Base-by-base conservation (phyloP, 2,113 vertebrate genomes). In the Actenoides hombroni region DNA sequence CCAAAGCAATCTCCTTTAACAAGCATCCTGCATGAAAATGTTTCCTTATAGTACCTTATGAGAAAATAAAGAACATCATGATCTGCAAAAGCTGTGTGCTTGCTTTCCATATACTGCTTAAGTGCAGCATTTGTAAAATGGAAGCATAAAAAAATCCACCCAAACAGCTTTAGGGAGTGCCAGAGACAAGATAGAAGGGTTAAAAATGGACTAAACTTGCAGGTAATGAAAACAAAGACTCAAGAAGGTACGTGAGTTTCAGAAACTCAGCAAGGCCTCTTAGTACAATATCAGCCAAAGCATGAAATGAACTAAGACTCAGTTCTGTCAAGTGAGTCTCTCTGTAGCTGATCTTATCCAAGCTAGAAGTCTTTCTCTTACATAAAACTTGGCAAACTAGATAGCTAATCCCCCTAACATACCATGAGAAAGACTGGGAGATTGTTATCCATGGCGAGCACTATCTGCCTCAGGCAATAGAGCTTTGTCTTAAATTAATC, bases 51-150 rank as follows among this genome's bases (percentile, higher is more conserved):
- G 37, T 67, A 73, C 69, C 40, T 64, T 40, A 13, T 1, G 6
- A 88, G 71, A 91, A 83, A 93, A 96, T 64, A 87, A 67, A 88
- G 86, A 68, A 63, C 53, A 39, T 75, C 54, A 77, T 76, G 83
- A 59, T 46, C 37, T 60, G 19, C 73, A 77, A 86, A 83, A 93
- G 60, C 28, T n/a, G 11, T 29, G 75, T 77, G 76, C 79, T 83
- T 73, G 75, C 75, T 71, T 53, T 59, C 44, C 61, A 44, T n/a
- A 17, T 5, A 44, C 37, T 77, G 46, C 81, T 84, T 39, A 60
- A 86, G 51, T 49, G 54, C 60, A 40, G 63, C 17, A 25, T 48
- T 48, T 68, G 21, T 60, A 56, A 79, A 76, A 69, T 6, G 26
- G 53, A 84, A 71, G 29, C 49, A 86, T 44, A 54, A 91, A 92